phyloP scores from a whole-genome alignment of 2,797 vertebrate species.

The Brachyrhaphis roseni region DNA sequence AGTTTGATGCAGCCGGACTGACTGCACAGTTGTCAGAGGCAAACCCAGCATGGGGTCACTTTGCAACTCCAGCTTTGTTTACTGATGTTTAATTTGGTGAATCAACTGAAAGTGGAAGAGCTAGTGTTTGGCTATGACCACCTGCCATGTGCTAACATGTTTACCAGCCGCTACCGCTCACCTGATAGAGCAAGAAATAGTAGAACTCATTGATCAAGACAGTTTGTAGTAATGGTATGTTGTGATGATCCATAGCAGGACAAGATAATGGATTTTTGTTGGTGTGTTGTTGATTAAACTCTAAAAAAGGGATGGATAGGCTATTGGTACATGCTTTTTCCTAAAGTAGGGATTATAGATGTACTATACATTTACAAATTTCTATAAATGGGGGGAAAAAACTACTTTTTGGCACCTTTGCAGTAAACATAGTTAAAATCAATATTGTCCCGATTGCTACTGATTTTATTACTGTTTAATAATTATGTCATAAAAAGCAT shows the following conservation, averaged over 20 bases:
- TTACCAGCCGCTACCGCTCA: neutral
- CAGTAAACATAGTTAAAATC: neutral
- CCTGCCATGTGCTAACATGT: neutral
- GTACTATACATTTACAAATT: neutral
- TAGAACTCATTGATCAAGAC: neutral
- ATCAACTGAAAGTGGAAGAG: neutral
- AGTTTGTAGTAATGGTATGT: neutral
- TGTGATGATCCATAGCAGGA: neutral
- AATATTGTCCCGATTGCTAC: neutral
- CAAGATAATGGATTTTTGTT: neutral
- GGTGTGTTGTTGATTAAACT: neutral
- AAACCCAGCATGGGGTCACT: conserved; percentile 2
- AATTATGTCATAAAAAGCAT: neutral
- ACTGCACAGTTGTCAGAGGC: conserved; percentile 23
- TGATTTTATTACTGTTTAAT: neutral
- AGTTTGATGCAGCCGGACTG: conserved; percentile 23
- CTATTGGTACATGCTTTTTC: neutral
- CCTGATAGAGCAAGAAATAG: neutral
- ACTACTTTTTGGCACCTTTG: neutral
- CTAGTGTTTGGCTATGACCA: neutral
- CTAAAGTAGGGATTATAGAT: neutral
- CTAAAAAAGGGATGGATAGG: neutral
- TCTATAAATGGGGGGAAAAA: neutral
- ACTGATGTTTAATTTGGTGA: neutral
- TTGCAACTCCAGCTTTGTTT: neutral